Conservation (phyloP, 2,797 vertebrate species). For the Hapalemur alaotrensis region DNA sequence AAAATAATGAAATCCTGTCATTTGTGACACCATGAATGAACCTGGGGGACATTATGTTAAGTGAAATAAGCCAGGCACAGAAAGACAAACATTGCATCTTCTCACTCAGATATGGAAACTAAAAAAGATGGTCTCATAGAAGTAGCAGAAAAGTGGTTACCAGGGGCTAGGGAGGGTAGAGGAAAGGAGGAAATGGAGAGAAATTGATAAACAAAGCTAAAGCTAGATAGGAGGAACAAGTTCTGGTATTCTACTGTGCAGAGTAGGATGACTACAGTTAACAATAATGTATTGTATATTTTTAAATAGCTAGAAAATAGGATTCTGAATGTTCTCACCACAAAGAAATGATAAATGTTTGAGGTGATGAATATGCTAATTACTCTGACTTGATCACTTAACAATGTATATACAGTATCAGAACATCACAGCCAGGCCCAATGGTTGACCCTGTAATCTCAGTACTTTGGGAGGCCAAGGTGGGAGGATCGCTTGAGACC, state of each 20-base stretch:
- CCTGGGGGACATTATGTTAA: neutral
- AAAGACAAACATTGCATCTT: neutral
- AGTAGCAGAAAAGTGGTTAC: neutral
- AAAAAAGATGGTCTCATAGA: neutral
- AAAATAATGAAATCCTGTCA: neutral
- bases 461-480: neutral
- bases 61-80: neutral
- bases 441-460: neutral
- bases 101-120: neutral
- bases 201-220: neutral
- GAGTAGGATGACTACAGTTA: neutral
- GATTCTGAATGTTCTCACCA: neutral
- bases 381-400: neutral
- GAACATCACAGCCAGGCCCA: neutral
- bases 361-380: neutral
- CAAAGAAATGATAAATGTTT: neutral
- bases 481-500: neutral
- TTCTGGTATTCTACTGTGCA: neutral
- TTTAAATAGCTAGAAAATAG: neutral
- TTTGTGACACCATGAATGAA: neutral
- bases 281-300: neutral
- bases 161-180: neutral
- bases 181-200: neutral
- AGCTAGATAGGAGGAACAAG: neutral
- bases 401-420: neutral